Percentiles rank a stretch among this genome's conserved stretches.
Conservation (phyloP, 2,113 vertebrate genomes). For the Carettochelys insculpta region DNA sequence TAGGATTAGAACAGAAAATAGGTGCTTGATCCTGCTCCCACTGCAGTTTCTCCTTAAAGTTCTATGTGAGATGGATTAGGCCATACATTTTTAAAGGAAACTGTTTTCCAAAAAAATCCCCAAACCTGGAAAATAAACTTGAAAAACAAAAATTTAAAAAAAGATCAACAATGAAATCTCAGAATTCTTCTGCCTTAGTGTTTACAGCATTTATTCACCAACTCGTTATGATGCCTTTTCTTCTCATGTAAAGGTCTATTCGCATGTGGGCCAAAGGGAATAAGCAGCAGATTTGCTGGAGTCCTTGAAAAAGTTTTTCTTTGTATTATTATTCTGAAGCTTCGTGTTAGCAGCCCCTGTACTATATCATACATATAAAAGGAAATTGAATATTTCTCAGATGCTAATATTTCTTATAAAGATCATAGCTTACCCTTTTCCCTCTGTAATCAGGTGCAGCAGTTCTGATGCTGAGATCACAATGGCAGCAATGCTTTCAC, state of each 20-base stretch:
- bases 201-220: background rate
- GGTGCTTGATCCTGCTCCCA: background rate
- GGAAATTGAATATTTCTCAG: background rate
- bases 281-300: background rate
- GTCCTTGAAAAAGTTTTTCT: constrained; percentile 18
- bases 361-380: background rate
- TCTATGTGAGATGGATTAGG: background rate
- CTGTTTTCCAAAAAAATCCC: background rate
- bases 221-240: background rate
- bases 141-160: constrained; percentile 7
- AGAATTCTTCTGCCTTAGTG: background rate
- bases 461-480: background rate
- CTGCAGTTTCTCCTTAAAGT: background rate
- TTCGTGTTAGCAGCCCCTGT: background rate
- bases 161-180: background rate
- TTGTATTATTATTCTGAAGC: background rate
- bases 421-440: constrained; percentile 54
- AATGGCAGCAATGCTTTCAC: background rate
- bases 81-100: background rate
- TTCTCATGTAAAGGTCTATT: background rate
- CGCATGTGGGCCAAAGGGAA: background rate
- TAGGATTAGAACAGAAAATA: background rate
- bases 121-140: background rate
- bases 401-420: constrained; percentile 2
- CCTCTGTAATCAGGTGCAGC: background rate